Evolutionary conservation across 2,888 invertebrate genomes (phyloP).

Genomic region (Synanthedon myopaeformis): DNA sequence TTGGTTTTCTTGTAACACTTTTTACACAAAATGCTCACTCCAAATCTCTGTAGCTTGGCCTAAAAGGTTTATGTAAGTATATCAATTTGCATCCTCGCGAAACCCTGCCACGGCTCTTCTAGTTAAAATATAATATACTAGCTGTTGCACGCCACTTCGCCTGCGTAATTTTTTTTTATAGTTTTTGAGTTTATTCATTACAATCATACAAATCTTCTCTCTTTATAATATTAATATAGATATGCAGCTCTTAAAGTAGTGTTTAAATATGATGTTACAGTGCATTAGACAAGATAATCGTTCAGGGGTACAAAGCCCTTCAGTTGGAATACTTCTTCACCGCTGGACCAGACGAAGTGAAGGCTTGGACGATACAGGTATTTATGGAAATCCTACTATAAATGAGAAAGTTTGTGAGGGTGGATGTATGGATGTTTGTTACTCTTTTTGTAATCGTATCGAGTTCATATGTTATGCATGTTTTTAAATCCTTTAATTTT

Average conservation of each 20-base stretch:
- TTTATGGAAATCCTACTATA: not conserved
- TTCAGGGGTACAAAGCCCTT: conserved; percentile 95
- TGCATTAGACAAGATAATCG: conserved; percentile 95
- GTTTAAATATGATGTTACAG: conserved; percentile 57
- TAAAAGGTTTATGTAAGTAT: not conserved
- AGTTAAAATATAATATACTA: not conserved
- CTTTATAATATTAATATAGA: too few species aligned
- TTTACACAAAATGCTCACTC: too few species aligned
- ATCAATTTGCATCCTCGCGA: too few species aligned
- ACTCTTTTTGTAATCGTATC: too few species aligned
- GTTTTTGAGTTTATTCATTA: too few species aligned
- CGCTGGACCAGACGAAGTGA: conserved; percentile 96
- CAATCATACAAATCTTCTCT: too few species aligned
- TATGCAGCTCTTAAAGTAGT: not conserved
- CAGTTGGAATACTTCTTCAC: conserved; percentile 99
- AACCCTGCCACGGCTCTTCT: too few species aligned
- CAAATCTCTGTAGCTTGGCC: too few species aligned
- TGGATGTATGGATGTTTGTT: not conserved
- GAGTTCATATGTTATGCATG: not conserved
- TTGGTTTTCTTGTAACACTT: too few species aligned
- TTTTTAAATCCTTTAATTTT: too few species aligned
- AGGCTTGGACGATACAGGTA: conserved; percentile 99
- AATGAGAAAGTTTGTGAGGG: not conserved
- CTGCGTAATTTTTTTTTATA: too few species aligned
- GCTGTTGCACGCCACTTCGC: too few species aligned